Base-by-base conservation (phyloP, 2,113 vertebrate species). In the Dissostichus mawsoni region DNA sequence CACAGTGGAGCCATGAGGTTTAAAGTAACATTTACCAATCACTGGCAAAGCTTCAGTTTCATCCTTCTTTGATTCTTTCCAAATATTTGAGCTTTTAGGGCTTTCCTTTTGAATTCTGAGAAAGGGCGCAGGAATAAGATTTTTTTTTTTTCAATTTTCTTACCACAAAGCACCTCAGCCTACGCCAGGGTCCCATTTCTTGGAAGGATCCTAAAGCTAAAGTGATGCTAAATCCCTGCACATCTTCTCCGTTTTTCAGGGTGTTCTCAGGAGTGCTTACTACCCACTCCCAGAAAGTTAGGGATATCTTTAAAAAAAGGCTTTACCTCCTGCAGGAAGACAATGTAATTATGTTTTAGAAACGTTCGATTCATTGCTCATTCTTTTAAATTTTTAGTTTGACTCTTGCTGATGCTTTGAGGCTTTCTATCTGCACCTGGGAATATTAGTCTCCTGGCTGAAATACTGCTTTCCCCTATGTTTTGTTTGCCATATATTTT, bases 391-490 rank as follows among this genome's bases (percentile, higher is more conserved):
- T 41, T 41, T 8, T 41, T 8, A 41, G 36, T 41, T 41, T 41
- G 5, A 8, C 36, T 8, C 36, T 41, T 41, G 8, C 36, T 41
- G 8, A 41, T 41, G 36, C 36, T 41, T 41, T 41, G 1, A 66
- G 20, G 36, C 12, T 23, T 67, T 77, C 23, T 1, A 18, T 74
- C 41, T 18, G 17, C 12, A 41, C 36, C 44, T 58, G 8, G 36
- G 80, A 55, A 72, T 82, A 64, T 62, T 53, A 58, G 55, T 63
- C 47, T 62, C n/a, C 51, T 74, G 17, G 14, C 55, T 74, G 13
- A 74, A 66, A 61, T 9, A 45, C 12, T 68, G 51, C 53, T 29
- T 56, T 67, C 57, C 50, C 18, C 55, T 18, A 63, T 55, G 18
- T 53, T 74, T 76, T 47, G 44, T 66, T 47, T 12, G 6, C 2